Base-by-base conservation (phyloP, 2,888 invertebrate species). In the Mylabris sibirica region DNA sequence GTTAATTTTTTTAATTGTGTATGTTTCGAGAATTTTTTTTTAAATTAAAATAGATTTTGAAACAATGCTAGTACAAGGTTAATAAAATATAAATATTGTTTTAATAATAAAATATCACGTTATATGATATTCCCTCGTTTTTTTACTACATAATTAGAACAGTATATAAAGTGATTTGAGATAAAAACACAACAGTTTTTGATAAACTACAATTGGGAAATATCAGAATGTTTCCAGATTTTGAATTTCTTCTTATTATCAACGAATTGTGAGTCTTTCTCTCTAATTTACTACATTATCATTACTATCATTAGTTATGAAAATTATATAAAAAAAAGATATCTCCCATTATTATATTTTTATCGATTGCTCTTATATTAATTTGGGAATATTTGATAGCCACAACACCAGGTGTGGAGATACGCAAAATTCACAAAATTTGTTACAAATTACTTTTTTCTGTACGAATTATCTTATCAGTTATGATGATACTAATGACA, bases 181-280 rank as follows among this genome's bases (percentile, higher is more conserved):
- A 57, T 57, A 57, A 57, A 24, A 12, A 3, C 24, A 11, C 4
- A 24, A 12, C 24, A n/a, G 12, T 22, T 57, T 24, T 22, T 24
- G 14, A 24, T 24, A 22, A 4, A 53, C 2, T 11, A n/a, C n/a
- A n/a, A 57, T 22, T 24, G 12, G 24, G 17, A 20, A 49, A 20
- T 3, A 49, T 17, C 44, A 44, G 0, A 17, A 20, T 49, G 49
- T 49, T 49, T 20, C 20, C 49, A 49, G 49, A 49, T 20, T 49
- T 49, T 2, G 49, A 49, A 9, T 8, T 49, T 49, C 20, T 49
- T 11, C 2, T 49, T 3, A 49, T 49, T 2, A 11, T 49, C 20
- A 20, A n/a, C 20, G 49, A 49, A 49, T 20, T 49, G 49, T 49
- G 44, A 49, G 44, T 49, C 20, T n/a, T n/a, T n/a, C n/a, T n/a